Percentiles rank a stretch among this genome's conserved stretches.
Evolutionary conservation across 2,797 vertebrate species (phyloP).

Genomic region (Urophycis tenuis): DNA sequence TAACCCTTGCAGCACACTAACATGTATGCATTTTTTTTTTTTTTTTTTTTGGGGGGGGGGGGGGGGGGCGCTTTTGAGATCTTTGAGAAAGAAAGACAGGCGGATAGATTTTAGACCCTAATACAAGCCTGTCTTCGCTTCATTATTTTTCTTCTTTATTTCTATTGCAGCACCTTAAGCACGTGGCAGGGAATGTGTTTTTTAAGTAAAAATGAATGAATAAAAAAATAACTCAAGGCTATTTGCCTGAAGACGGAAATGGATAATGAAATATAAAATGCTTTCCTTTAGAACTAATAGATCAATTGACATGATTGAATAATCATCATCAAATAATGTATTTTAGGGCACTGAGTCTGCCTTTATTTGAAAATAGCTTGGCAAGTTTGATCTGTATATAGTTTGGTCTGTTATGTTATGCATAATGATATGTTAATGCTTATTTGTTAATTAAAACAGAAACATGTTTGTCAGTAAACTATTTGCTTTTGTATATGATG

Average conservation of each 20-base stretch:
- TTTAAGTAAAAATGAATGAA: not conserved
- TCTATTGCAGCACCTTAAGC: slow-evolving; percentile 29
- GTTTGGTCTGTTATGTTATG: slow-evolving; percentile 25
- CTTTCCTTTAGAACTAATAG: not conserved
- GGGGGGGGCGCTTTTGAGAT: too few species aligned
- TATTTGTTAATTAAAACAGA: slow-evolving; percentile 14
- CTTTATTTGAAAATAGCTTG: slow-evolving; percentile 17
- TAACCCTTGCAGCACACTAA: slow-evolving; percentile 22
- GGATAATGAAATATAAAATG: not conserved
- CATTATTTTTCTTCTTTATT: not conserved
- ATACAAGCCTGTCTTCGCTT: not conserved
- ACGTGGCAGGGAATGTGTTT: slow-evolving; percentile 19
- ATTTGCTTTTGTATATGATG: slow-evolving; percentile 17
- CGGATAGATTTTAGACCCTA: not conserved
- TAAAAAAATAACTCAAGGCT: slow-evolving; percentile 2
- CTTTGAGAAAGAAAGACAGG: not conserved
- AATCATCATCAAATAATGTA: slow-evolving; percentile 12
- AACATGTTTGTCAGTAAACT: slow-evolving; percentile 11
- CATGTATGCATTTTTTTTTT: slow-evolving; percentile 16
- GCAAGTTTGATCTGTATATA: slow-evolving; percentile 47
- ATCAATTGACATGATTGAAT: not conserved
- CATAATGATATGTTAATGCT: not conserved
- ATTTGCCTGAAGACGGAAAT: not conserved
- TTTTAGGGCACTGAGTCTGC: slow-evolving; percentile 16
- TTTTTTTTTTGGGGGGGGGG: too few species aligned